Evolutionary conservation across 2,113 vertebrate species (phyloP), one percentile per base, ranked within the genome.

Genomic region (Dryoscopus gambensis): DNA sequence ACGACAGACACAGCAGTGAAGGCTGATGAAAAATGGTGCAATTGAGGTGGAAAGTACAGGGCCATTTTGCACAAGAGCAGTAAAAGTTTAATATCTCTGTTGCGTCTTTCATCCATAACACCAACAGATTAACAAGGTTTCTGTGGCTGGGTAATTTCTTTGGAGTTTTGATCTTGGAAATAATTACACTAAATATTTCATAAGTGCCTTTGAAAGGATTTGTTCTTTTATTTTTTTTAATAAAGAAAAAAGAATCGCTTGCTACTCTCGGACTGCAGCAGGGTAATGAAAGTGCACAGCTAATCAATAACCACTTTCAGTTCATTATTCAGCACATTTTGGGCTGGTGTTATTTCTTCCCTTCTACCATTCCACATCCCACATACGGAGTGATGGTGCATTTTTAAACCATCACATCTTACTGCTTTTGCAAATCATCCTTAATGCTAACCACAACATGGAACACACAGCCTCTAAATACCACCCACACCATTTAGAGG

Each of bases 101-200:
- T 64, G 31, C 5, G 1, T 92, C 90, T 73, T 95, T 62, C 89
- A 93, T 49, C 86, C 86, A 5, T 88, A 96, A 91, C 84, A 68
- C 82, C 85, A 94, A 82, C 50, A 89, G 95, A 97, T 96, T 95
- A 97, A 95, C 88, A 84, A 87, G 46, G 62, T 92, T 93, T 84
- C 88, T 60, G 55, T 18, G 56, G 42, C 91, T 64, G 63, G 2
- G 7, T 76, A 80, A 88, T 78, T 79, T 89, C 90, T 95, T 93
- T 57, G 84, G 62, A 91, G 92, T 92, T 94, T 84, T 94, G 90
- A 73, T 83, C 84, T 70, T 13, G 44, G 83, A 93, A 95, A 89
- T 93, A 91, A 97, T 93, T 88, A 84, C 80, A 73, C 60, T 80
- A 62, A 94, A 94, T 94, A 92, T 95, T 96, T 97, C 50, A 88